Conservation (phyloP, 37 sponge, comb jelly and placozoan species). For the Petrosia ficiformis region DNA sequence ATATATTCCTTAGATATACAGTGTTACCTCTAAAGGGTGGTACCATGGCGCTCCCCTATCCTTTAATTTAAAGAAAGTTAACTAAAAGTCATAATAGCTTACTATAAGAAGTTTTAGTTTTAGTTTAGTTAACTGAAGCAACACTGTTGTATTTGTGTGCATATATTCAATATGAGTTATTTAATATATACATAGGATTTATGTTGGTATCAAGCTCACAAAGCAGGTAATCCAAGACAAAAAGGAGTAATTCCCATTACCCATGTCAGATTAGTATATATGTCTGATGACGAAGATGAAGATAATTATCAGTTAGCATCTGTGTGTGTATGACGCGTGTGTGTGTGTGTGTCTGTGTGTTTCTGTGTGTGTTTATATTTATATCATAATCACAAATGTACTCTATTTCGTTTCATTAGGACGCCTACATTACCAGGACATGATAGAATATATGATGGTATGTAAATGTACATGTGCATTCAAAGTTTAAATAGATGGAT, state of each 20-base stretch:
- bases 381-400: not conserved
- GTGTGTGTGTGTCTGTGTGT: too few species aligned
- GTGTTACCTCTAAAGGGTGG: too few species aligned
- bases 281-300: slow-evolving; percentile 66
- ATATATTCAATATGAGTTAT: too few species aligned
- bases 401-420: not conserved
- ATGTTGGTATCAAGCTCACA: slow-evolving; percentile 75
- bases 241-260: slow-evolving; percentile 71
- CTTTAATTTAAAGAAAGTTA: too few species aligned
- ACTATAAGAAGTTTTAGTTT: too few species aligned
- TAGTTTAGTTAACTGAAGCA: too few species aligned
- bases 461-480: too few species aligned
- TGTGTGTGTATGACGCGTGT: not conserved
- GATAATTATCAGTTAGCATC: not conserved
- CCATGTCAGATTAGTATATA: slow-evolving; percentile 66
- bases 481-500: too few species aligned
- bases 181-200: slow-evolving; percentile 43
- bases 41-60: too few species aligned
- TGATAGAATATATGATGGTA: slow-evolving; percentile 68
- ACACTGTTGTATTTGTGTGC: too few species aligned
- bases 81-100: not conserved
- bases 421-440: slow-evolving; percentile 16
- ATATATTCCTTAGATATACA: too few species aligned
- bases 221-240: slow-evolving; percentile 25
- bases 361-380: too few species aligned